phyloP scores from a whole-genome alignment of 2,113 vertebrate species.

The Nettapus auritus region DNA sequence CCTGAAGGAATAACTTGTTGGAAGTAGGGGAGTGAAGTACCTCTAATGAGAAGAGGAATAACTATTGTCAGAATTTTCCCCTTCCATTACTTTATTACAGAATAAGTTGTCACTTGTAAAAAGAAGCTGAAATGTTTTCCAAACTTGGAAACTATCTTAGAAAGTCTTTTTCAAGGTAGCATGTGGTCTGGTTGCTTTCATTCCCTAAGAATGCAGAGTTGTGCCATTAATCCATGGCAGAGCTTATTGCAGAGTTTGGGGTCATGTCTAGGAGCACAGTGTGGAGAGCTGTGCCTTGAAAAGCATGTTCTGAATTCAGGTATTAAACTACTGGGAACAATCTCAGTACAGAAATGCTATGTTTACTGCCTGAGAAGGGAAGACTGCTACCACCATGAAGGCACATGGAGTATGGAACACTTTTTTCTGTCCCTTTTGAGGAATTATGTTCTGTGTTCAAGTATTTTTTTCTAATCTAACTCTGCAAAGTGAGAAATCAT shows the following conservation, averaged over 20 bases:
- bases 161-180: background rate
- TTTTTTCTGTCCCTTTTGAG: background rate
- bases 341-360: background rate
- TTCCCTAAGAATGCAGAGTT: background rate
- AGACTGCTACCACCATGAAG: background rate
- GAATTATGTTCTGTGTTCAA: background rate
- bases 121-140: background rate
- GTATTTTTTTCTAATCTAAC: background rate
- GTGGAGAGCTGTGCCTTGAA: background rate
- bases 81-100: background rate
- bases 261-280: rapidly evolving
- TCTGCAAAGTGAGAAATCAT: background rate
- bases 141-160: background rate
- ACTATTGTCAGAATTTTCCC: background rate
- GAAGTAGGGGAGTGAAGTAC: background rate
- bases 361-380: background rate
- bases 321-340: background rate
- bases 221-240: background rate
- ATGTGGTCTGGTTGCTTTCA: background rate
- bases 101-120: background rate
- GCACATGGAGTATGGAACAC: background rate
- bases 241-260: background rate
- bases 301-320: background rate
- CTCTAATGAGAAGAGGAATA: background rate
- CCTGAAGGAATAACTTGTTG: background rate